Evolutionary conservation across 2,113 vertebrate genomes (phyloP), one percentile per base, ranked within the genome.

Genomic region (Entelurus aequoreus): DNA sequence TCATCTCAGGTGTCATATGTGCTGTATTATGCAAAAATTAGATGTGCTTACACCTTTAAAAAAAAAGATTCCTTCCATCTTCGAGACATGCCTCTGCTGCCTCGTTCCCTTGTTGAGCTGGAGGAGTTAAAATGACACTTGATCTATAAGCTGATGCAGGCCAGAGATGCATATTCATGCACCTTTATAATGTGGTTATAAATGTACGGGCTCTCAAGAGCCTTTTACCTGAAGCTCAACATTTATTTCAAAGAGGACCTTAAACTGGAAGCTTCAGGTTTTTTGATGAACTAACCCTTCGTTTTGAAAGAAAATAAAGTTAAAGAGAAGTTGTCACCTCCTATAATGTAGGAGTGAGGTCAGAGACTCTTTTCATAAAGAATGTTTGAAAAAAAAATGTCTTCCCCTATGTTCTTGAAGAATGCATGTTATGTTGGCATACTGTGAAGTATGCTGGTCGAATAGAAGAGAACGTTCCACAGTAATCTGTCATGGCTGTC

Each of bases 21-120:
- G 84, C 87, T 87, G 84, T 80, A 86, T 88, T 85, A 89, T 89
- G 88, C 89, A 90, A 89, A 90, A 85, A 74, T 73, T 56, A 74
- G 68, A 73, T 87, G 83, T 78, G 77, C 83, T 85, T 83, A 90
- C 87, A 88, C 87, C 78, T 87, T 82, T 81, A 82, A 79, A 86
- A 42, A 37, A 79, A 82, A 73, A 76, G 77, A 78, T 63, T 42
- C 69, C 65, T 77, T 69, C 81, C 76, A 78, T 81, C 75, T 83
- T 79, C 78, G 48, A 72, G 66, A 80, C 77, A 77, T 46, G 42
- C 82, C 78, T 80, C 70, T 71, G 61, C 66, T 44, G 65, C 59
- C 13, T 66, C 49, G 66, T 38, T 62, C 12, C 68, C 62, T 60
- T 75, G 79, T 78, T 76, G 54, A 78, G 60, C 68, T 80, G 76